A percentile compares a stretch with the other conserved stretches of the same genome.
These are phyloP conservation scores for Adineta ricciae DNA, from an alignment of 2,888 invertebrate species.

Conservation along the genomic window DNA sequence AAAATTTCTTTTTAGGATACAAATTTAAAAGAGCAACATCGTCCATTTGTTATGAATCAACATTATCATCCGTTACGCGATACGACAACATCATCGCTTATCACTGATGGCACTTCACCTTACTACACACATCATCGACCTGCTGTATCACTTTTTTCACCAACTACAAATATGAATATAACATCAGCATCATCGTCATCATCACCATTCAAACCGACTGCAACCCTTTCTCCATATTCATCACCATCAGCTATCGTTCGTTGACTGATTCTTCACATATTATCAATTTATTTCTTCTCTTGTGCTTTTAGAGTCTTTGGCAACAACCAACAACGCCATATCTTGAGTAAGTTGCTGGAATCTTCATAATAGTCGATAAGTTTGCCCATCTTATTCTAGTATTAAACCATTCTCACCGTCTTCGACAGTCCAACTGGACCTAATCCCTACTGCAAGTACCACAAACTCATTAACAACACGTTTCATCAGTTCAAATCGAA, in stretches of 20 bases:
- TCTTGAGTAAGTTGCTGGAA: background rate
- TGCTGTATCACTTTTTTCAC: slow-evolving; percentile 6
- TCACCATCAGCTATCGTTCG: background rate
- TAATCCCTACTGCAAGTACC: background rate
- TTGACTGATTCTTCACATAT: background rate
- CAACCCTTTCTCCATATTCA: background rate
- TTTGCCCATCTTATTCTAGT: background rate
- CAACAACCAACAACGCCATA: background rate
- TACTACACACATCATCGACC: background rate
- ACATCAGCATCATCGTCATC: slow-evolving; percentile 16
- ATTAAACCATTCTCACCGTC: background rate
- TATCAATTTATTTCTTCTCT: background rate
- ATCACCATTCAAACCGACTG: background rate
- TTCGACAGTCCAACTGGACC: background rate
- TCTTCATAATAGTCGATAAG: background rate
- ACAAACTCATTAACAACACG: background rate
- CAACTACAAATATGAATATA: slow-evolving; percentile 8
- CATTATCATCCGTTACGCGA: background rate
- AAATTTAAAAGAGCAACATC: slow-evolving; percentile 2
- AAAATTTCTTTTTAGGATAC: background rate
- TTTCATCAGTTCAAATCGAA: slow-evolving; percentile 50
- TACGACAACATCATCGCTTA: background rate
- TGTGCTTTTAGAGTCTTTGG: background rate
- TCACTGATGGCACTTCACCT: background rate
- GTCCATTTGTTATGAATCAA: background rate